Evolutionary conservation across 1,140 invertebrate genomes (phyloP).

Genomic region (Monomorium pharaonis): DNA sequence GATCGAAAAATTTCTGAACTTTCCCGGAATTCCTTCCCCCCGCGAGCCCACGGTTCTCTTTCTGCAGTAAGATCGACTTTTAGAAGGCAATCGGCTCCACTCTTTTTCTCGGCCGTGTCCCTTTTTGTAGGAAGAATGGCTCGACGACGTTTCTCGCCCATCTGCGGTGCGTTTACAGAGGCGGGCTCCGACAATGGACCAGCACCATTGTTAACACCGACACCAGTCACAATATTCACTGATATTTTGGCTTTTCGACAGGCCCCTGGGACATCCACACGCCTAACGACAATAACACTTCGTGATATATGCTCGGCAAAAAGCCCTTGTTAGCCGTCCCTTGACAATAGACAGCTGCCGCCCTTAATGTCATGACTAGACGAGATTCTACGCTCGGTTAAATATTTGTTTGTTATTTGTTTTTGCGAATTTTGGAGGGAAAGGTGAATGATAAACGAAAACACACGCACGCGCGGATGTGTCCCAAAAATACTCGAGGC

Average conservation of each 20-base stretch:
- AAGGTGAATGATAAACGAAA: neutral
- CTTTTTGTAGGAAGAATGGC: constrained; percentile 67
- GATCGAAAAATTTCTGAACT: neutral
- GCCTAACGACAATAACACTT: constrained; percentile 50
- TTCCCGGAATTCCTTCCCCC: constrained; percentile 25
- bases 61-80: constrained; percentile 58
- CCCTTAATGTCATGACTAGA: constrained; percentile 32
- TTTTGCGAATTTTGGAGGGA: neutral
- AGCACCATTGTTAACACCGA: constrained; percentile 69
- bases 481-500: too few species aligned
- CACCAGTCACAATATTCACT: constrained; percentile 75
- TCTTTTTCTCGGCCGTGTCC: constrained; percentile 41
- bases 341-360: constrained; percentile 55
- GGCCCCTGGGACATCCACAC: constrained; percentile 45
- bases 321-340: constrained; percentile 35
- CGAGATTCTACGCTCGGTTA: constrained; percentile 36
- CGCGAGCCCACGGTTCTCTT: neutral
- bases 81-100: constrained; percentile 49
- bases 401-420: constrained; percentile 52
- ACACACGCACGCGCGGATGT: too few species aligned
- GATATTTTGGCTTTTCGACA: constrained; percentile 72
- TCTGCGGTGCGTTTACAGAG: constrained; percentile 73
- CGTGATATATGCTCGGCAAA: constrained; percentile 68
- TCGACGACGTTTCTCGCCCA: constrained; percentile 70
- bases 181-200: constrained; percentile 66